phyloP scores from a whole-genome alignment of 2,113 vertebrate species.

The Herpetotheres cachinnans region DNA sequence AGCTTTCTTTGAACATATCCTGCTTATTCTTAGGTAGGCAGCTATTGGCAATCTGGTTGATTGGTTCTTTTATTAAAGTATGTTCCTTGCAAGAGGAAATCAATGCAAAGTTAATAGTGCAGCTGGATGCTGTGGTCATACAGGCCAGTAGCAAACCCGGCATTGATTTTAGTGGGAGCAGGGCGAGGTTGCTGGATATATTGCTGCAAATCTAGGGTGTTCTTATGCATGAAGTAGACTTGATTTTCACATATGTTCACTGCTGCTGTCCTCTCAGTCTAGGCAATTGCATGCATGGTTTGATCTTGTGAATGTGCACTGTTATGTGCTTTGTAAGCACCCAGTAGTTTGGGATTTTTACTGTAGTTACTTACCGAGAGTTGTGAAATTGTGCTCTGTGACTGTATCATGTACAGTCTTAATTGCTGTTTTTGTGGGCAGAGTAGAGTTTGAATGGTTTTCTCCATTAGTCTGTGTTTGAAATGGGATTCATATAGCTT shows the following conservation, averaged over 20 bases:
- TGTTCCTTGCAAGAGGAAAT: neutral
- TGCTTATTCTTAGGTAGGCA: slow-evolving; percentile 53
- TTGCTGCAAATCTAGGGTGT: neutral
- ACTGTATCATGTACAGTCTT: neutral
- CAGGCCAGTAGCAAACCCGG: neutral
- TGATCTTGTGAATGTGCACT: neutral
- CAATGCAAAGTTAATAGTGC: neutral
- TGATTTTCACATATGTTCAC: neutral
- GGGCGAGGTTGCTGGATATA: neutral
- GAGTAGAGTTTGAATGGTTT: neutral
- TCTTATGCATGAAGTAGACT: neutral
- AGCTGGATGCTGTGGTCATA: neutral
- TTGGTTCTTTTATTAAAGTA: neutral
- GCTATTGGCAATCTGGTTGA: neutral
- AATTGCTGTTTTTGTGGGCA: neutral
- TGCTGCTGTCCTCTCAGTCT: neutral
- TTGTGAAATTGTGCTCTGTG: neutral
- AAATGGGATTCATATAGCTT: neutral
- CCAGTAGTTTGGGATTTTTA: neutral
- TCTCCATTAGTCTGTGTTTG: neutral
- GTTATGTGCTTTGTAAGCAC: neutral
- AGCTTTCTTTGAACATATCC: slow-evolving; percentile 34
- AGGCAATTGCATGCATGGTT: neutral
- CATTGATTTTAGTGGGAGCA: neutral
- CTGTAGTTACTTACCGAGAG: neutral